phyloP scores from a whole-genome alignment of 2,797 vertebrate genomes.

The Onychomys leucogaster region DNA sequence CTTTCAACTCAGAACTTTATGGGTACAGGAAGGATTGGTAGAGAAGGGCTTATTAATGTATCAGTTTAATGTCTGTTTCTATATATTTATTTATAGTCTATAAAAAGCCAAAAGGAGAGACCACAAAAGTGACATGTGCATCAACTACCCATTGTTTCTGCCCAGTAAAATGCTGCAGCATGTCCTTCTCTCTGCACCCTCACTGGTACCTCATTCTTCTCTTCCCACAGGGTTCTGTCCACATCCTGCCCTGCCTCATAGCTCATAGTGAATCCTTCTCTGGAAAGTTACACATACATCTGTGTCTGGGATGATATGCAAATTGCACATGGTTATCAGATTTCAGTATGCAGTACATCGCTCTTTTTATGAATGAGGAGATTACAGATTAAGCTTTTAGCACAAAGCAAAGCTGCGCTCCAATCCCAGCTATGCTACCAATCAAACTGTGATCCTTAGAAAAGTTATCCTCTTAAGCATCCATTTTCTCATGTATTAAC shows the following conservation, averaged over 20 bases:
- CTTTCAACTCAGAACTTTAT: neutral
- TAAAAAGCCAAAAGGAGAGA: neutral
- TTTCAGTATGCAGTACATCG: neutral
- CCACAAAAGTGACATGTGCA: neutral
- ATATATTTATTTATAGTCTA: neutral
- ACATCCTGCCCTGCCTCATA: neutral
- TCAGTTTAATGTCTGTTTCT: neutral
- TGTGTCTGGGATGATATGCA: neutral
- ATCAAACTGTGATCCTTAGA: neutral
- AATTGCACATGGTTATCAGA: neutral
- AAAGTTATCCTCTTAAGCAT: slow-evolving; percentile 11
- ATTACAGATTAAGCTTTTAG: slow-evolving; percentile 37
- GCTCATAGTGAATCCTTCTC: neutral
- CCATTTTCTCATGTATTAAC: neutral
- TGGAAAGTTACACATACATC: neutral
- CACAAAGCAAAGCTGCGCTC: neutral
- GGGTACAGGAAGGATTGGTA: neutral
- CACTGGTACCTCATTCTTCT: neutral
- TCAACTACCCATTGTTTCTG: neutral
- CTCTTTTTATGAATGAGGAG: slow-evolving; percentile 12
- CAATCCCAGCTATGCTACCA: neutral
- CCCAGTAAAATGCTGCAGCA: no score
- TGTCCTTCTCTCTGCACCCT: neutral
- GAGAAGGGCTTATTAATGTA: neutral
- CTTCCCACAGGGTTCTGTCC: neutral